Evolutionary conservation across 1,140 invertebrate genomes (phyloP).

Genomic region (Metopolophium dirhodum): DNA sequence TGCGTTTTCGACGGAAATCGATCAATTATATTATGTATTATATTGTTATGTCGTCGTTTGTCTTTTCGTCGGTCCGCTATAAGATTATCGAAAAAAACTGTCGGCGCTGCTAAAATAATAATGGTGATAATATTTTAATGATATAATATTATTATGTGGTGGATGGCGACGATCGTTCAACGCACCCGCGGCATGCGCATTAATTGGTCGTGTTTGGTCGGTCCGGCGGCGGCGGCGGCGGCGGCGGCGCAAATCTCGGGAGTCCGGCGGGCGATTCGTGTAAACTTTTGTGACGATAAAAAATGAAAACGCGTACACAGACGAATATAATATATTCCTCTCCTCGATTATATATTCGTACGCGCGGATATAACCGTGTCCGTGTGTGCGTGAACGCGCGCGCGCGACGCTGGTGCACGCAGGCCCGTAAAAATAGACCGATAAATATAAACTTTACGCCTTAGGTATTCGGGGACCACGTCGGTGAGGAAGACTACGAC

Average conservation of each 20-base stretch:
- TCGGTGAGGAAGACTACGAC: not conserved
- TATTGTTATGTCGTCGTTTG: not conserved
- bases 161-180: not conserved
- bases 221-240: not conserved
- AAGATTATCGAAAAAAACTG: not conserved
- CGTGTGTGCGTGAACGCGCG: constrained; percentile 4
- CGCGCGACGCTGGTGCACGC: constrained; percentile 26
- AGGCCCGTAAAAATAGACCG: constrained; percentile 53
- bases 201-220: not conserved
- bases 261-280: not conserved
- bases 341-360: constrained; percentile 2
- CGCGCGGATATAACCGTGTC: not conserved
- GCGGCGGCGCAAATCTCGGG: not conserved
- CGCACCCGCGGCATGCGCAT: not conserved
- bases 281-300: not conserved
- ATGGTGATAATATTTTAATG: not conserved
- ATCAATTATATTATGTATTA: not conserved
- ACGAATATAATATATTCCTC: not conserved
- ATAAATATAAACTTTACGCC: constrained; percentile 57
- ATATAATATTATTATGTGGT: not conserved
- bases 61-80: not conserved
- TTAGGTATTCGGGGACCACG: constrained; percentile 46
- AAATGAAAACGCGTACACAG: not conserved
- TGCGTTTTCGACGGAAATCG: not conserved
- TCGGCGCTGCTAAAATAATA: not conserved